Conservation (phyloP, 30 jellyfish, hydroid and myxozoan species). For the Aurelia aurita complex sp. Pacific region DNA sequence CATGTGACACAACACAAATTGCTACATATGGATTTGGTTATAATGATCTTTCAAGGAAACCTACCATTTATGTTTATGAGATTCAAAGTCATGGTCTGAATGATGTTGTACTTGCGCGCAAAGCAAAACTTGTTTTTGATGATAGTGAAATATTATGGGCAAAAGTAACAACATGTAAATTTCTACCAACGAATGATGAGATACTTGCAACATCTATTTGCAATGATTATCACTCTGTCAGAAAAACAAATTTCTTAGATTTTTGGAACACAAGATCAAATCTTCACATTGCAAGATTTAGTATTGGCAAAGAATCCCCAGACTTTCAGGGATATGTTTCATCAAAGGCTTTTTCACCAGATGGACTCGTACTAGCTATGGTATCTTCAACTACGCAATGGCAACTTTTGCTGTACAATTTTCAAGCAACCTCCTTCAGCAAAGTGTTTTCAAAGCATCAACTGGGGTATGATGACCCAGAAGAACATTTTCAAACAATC, state of each 20-base stretch:
- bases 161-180: conserved; percentile 31
- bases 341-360: conserved; percentile 45
- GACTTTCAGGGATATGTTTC: conserved; percentile 50
- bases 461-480: conserved; percentile 23
- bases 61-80: conserved; percentile 40
- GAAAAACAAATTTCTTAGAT: conserved; percentile 41
- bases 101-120: background rate
- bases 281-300: conserved; percentile 21
- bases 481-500: conserved; percentile 33
- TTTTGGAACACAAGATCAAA: conserved; percentile 40
- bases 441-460: conserved; percentile 12
- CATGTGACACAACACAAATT: conserved; percentile 45
- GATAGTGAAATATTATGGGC: conserved; percentile 40
- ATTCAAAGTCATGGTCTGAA: background rate
- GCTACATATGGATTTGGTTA: conserved; percentile 56
- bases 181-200: conserved; percentile 41
- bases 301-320: conserved; percentile 30
- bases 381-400: conserved; percentile 39
- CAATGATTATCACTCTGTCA: conserved; percentile 53
- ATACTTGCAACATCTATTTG: conserved; percentile 51
- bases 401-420: conserved; percentile 30
- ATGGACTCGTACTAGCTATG: conserved; percentile 35
- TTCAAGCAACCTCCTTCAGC: conserved; percentile 22
- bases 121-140: conserved; percentile 28
- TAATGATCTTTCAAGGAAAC: conserved; percentile 42